Evolutionary conservation across 2,888 invertebrate species (phyloP).

Genomic region (Ophion costatus): DNA sequence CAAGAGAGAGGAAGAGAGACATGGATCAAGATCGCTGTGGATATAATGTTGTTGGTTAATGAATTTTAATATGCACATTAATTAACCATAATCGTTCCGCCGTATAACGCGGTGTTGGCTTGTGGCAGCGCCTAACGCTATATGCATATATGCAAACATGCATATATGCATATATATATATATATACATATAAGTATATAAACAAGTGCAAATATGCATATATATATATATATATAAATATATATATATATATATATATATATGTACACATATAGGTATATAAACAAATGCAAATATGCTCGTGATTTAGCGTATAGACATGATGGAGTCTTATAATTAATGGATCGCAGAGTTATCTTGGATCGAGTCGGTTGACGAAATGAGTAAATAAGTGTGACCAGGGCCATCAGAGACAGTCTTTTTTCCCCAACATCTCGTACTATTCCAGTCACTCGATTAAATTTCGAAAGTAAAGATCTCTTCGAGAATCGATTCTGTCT

Average conservation of each 20-base stretch:
- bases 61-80: constrained; percentile 71
- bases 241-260: constrained; percentile 7
- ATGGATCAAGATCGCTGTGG: constrained; percentile 68
- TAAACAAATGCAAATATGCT: constrained; percentile 11
- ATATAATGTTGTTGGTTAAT: constrained; percentile 67
- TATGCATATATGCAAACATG: constrained; percentile 17
- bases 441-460: constrained; percentile 7
- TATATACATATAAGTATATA: no score
- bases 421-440: neutral
- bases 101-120: constrained; percentile 48
- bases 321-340: constrained; percentile 42
- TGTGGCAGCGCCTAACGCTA: constrained; percentile 25
- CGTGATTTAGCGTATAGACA: constrained; percentile 27
- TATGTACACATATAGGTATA: no score
- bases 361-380: constrained; percentile 15
- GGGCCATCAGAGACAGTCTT: no score
- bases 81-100: constrained; percentile 67
- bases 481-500: constrained; percentile 26
- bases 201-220: constrained; percentile 12
- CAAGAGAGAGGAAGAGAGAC: constrained; percentile 19
- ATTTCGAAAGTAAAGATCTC: constrained; percentile 19
- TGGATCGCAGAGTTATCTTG: constrained; percentile 32
- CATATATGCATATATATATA: neutral
- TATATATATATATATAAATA: no score
- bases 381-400: constrained; percentile 43